Evolutionary conservation across 2,888 invertebrate species (phyloP).

Genomic region (Hecatera dysodea): DNA sequence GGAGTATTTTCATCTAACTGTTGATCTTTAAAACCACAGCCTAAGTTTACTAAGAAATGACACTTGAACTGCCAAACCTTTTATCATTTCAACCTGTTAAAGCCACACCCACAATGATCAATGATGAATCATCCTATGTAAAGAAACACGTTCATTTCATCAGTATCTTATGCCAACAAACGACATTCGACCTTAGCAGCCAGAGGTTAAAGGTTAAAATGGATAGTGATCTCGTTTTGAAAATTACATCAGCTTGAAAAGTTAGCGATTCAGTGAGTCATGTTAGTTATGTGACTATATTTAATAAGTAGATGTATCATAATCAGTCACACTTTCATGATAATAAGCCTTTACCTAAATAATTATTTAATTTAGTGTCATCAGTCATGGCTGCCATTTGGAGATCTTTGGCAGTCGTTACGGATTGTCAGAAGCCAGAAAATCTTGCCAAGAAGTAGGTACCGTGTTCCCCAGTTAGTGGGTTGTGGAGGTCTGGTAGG

Average conservation of each 20-base stretch:
- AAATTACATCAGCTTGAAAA: conserved; percentile 52
- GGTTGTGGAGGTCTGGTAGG: no score
- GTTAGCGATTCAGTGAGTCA: conserved; percentile 41
- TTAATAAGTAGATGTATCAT: conserved; percentile 4
- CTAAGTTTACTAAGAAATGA: conserved; percentile 8
- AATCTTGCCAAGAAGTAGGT: no score
- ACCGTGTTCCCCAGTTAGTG: no score
- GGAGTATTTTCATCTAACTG: no score
- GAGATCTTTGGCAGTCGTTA: no score
- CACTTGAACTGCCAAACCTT: conserved; percentile 5
- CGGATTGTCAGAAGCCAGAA: no score
- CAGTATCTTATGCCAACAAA: conserved; percentile 45
- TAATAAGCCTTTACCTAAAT: neutral
- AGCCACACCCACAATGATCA: conserved; percentile 53
- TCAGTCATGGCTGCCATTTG: neutral
- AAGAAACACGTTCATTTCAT: conserved; percentile 62
- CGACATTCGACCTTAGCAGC: neutral
- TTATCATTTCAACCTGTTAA: conserved; percentile 16
- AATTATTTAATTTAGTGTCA: neutral
- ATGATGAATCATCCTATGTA: conserved; percentile 63
- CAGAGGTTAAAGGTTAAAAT: neutral
- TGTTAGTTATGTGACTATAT: conserved; percentile 14
- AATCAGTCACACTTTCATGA: neutral
- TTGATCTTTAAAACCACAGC: neutral
- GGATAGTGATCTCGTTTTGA: neutral